Percentiles rank a stretch among this genome's conserved stretches.
Evolutionary conservation across 2,797 vertebrate species (phyloP).

Genomic region (Premnoplex brunnescens): DNA sequence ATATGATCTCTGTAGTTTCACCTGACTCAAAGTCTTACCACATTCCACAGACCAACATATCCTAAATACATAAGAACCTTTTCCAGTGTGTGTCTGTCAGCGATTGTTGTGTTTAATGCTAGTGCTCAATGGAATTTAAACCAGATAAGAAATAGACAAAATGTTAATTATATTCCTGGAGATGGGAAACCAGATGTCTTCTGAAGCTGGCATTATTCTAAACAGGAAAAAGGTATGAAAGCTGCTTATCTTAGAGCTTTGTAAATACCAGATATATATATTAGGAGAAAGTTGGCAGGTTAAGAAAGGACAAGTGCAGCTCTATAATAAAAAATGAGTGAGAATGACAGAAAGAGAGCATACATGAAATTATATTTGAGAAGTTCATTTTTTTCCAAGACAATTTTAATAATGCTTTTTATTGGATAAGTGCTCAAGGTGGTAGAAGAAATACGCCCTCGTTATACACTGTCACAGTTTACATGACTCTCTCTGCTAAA

Average conservation of each 20-base stretch:
- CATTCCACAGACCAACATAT: background rate
- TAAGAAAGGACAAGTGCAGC: background rate
- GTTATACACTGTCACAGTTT: background rate
- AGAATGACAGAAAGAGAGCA: background rate
- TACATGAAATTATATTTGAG: background rate
- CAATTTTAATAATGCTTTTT: background rate
- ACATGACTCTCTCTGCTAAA: background rate
- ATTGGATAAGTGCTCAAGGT: background rate
- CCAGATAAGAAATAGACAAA: conserved; percentile 7
- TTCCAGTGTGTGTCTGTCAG: background rate
- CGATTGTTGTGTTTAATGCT: background rate
- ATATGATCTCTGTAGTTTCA: background rate
- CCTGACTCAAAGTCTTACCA: background rate
- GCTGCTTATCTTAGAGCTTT: background rate
- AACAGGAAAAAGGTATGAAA: background rate
- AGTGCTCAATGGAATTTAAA: background rate
- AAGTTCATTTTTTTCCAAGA: background rate
- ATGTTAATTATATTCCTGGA: conserved; percentile 8
- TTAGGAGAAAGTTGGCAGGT: background rate
- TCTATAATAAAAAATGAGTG: background rate
- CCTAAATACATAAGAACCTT: background rate
- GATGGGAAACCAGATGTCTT: conserved; percentile 1
- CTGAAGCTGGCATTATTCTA: background rate
- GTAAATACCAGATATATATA: conserved; percentile 4
- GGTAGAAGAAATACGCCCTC: background rate